Conservation (phyloP, 2,888 invertebrate genomes). For the Abscondita cerata region DNA sequence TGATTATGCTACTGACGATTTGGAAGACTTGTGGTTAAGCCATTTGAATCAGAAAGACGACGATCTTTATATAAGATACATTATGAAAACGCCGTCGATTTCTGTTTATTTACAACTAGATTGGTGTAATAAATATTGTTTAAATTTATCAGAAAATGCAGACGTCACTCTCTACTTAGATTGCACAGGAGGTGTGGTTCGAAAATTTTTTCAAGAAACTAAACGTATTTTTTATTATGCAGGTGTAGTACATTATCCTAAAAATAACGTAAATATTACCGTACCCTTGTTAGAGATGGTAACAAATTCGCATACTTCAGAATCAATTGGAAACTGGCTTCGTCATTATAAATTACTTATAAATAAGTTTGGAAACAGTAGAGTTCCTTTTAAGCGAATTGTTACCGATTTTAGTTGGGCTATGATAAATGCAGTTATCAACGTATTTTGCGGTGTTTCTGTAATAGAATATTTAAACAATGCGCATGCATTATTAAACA, state of each 20-base stretch:
- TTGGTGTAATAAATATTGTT: conserved; percentile 3
- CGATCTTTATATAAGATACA: background rate
- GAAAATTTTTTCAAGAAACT: background rate
- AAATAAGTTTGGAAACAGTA: too few species aligned
- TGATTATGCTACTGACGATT: conserved; percentile 2
- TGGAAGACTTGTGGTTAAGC: background rate
- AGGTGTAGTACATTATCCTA: background rate
- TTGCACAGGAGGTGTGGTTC: background rate
- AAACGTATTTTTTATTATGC: background rate
- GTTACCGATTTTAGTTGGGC: conserved; percentile 11
- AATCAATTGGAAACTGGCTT: background rate
- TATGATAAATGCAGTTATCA: background rate
- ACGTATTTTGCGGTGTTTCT: background rate
- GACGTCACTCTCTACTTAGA: conserved; percentile 4
- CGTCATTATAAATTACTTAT: background rate
- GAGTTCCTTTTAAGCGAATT: background rate
- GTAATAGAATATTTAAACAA: conserved; percentile 3
- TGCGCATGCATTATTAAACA: background rate
- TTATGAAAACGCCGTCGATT: background rate
- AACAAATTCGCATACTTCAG: conserved; percentile 1
- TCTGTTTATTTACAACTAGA: conserved; percentile 4
- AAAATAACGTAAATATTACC: background rate
- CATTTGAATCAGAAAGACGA: background rate
- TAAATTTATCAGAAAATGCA: background rate
- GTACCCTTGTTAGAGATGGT: conserved; percentile 4